A percentile compares a stretch with the other conserved stretches of the same genome.
Conservation (phyloP, 2,113 vertebrate species). For the Struthidea cinerea region DNA sequence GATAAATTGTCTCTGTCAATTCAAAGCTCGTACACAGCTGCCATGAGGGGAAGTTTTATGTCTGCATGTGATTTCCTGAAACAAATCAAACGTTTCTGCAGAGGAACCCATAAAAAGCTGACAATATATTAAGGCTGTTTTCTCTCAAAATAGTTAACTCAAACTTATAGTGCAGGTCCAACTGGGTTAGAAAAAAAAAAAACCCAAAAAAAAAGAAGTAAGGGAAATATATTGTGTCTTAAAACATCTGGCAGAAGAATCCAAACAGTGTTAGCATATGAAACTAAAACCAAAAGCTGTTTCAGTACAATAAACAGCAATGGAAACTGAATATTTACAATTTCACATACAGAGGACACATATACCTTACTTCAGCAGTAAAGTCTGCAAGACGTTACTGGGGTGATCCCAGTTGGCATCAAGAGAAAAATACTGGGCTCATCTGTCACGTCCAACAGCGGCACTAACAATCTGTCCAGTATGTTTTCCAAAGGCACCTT, state of each 20-base stretch:
- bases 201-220: neutral
- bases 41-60: neutral
- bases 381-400: neutral
- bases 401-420: neutral
- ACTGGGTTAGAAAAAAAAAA: neutral
- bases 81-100: neutral
- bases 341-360: fast-evolving
- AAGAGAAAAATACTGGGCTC: neutral
- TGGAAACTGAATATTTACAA: neutral
- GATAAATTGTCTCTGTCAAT: neutral
- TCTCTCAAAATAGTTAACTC: neutral
- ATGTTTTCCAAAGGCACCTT: neutral
- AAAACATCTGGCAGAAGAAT: neutral
- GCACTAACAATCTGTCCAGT: neutral
- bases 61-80: slow-evolving; percentile 7
- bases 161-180: neutral
- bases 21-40: neutral
- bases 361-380: neutral
- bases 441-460: neutral
- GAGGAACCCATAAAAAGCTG: neutral
- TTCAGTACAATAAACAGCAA: neutral
- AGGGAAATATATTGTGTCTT: neutral
- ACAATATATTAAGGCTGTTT: neutral
- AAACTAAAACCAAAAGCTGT: neutral
- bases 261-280: neutral